Conservation (phyloP, 2,113 vertebrate species). For the Phylloscopus trochiloides region DNA sequence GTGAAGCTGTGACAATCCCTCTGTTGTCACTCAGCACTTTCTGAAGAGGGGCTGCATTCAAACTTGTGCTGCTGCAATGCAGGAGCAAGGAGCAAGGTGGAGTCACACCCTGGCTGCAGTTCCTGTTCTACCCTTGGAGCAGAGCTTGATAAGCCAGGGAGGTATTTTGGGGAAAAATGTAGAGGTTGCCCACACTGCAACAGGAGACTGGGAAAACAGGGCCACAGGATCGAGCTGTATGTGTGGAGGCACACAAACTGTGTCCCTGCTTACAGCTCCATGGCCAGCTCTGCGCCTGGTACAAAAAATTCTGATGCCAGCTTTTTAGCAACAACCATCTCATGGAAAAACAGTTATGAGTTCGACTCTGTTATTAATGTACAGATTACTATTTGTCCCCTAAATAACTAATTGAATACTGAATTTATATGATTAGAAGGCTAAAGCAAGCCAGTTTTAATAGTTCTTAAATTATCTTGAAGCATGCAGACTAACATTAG, state of each 20-base stretch:
- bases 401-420: background rate
- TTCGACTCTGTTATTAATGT: background rate
- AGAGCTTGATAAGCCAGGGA: background rate
- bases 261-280: background rate
- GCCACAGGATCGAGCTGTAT: rapidly evolving
- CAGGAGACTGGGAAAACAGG: background rate
- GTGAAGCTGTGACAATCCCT: background rate
- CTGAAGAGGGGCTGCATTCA: background rate
- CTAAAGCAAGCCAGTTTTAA: background rate
- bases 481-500: background rate
- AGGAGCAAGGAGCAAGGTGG: background rate
- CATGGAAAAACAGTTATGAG: background rate
- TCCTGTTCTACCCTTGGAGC: background rate
- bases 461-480: background rate
- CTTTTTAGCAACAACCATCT: background rate
- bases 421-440: background rate
- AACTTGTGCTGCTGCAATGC: background rate
- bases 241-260: rapidly evolving
- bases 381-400: background rate
- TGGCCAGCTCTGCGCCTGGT: background rate
- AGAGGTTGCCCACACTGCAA: background rate
- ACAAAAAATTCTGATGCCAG: background rate
- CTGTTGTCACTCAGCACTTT: background rate
- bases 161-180: rapidly evolving
- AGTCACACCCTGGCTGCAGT: background rate